phyloP scores from a whole-genome alignment of 2,113 vertebrate genomes.

The Nibea coibor region DNA sequence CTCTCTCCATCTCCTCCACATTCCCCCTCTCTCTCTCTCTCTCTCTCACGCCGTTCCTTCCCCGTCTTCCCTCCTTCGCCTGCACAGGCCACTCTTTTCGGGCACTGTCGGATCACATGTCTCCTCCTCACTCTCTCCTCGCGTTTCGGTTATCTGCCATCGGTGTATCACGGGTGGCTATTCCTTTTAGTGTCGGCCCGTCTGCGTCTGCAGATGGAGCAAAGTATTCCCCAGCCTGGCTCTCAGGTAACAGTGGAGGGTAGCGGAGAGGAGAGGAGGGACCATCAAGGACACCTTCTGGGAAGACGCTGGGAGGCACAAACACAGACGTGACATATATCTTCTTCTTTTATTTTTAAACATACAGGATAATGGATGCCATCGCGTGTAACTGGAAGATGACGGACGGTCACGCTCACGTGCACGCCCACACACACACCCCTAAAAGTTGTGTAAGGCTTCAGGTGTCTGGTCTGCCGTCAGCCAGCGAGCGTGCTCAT shows the following conservation, averaged over 20 bases:
- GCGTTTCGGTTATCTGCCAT: conserved; percentile 65
- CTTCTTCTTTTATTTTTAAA: not conserved
- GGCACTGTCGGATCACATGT: conserved; percentile 43
- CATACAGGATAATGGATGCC: not conserved
- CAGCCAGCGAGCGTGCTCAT: not conserved
- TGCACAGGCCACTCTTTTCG: not conserved
- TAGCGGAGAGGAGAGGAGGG: conserved; percentile 31
- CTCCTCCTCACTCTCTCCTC: conserved; percentile 33
- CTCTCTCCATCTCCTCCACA: conserved; percentile 17
- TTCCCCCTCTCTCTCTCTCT: conserved; percentile 23
- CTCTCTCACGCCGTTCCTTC: conserved; percentile 21
- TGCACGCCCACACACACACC: not conserved
- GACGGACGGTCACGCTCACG: not conserved
- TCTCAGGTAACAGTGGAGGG: conserved; percentile 59
- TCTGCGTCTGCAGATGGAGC: conserved; percentile 56
- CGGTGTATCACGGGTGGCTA: conserved; percentile 36
- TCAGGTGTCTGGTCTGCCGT: too few relatives aligned
- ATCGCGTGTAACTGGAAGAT: not conserved
- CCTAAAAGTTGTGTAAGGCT: too few relatives aligned
- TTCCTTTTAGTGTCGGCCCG: conserved; percentile 57
- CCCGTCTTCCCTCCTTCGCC: conserved; percentile 10
- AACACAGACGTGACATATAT: conserved; percentile 2
- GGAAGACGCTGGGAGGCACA: conserved; percentile 37
- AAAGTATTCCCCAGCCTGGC: conserved; percentile 69
- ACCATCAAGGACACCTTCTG: conserved; percentile 68